Conservation (phyloP, 1,140 invertebrate species). For the Heliconius hermathena region DNA sequence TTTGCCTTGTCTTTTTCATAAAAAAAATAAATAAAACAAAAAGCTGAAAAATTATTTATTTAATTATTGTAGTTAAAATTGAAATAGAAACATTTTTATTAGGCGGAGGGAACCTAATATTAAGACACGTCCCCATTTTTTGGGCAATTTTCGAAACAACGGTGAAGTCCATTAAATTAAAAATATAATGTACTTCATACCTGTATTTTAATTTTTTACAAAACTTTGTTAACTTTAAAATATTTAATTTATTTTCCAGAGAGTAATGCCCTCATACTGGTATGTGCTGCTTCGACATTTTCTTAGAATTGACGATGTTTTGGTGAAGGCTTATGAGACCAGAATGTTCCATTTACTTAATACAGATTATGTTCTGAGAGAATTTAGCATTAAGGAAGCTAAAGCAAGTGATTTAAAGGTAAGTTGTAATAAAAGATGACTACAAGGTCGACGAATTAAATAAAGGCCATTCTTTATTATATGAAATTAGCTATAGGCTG, state of each 20-base stretch:
- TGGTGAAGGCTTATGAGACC: constrained; percentile 95
- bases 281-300: constrained; percentile 96
- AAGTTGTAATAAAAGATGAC: constrained; percentile 29
- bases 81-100: too few species aligned
- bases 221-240: not conserved
- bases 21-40: too few species aligned
- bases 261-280: constrained; percentile 97
- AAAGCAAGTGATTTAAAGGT: constrained; percentile 84
- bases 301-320: constrained; percentile 95
- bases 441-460: not conserved
- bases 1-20: too few species aligned
- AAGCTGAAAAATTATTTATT: too few species aligned
- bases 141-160: too few species aligned
- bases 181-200: too few species aligned
- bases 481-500: too few species aligned
- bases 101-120: too few species aligned
- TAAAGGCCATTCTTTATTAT: too few species aligned
- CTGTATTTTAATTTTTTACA: not conserved
- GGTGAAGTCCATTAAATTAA: too few species aligned
- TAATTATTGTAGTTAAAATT: too few species aligned
- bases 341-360: constrained; percentile 93
- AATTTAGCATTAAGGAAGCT: constrained; percentile 89
- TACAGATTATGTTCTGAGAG: constrained; percentile 88
- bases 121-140: too few species aligned
- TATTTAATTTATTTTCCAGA: constrained; percentile 81